A percentile compares a stretch with the other conserved stretches of the same genome.
These are phyloP conservation scores for Platycercus adscitus DNA, from an alignment of 2,113 vertebrate genomes.

Conservation along the genomic window DNA sequence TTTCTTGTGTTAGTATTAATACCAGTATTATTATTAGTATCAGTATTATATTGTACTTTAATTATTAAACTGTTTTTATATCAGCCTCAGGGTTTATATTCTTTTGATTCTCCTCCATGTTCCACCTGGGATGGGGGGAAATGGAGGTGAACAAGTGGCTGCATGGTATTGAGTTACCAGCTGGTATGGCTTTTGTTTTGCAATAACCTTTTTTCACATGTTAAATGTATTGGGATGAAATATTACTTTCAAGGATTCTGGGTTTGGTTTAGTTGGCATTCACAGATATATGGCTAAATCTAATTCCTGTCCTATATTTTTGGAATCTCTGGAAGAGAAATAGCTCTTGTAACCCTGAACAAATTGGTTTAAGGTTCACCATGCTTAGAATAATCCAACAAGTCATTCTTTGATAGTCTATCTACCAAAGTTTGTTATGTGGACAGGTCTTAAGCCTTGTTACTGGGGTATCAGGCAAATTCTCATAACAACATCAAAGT, in stretches of 20 bases:
- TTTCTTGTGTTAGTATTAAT: background rate
- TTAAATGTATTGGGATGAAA: background rate
- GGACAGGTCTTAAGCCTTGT: background rate
- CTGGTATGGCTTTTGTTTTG: background rate
- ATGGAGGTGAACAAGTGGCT: background rate
- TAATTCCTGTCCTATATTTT: background rate
- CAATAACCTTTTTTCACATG: background rate
- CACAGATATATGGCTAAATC: background rate
- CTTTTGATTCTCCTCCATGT: background rate
- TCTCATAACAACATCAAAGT: background rate
- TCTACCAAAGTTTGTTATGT: background rate
- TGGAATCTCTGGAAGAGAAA: background rate
- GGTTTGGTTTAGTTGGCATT: background rate
- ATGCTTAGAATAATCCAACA: background rate
- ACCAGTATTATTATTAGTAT: background rate
- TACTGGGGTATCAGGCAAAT: background rate
- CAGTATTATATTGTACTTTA: background rate
- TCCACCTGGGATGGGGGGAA: background rate
- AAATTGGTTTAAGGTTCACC: background rate
- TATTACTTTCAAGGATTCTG: background rate
- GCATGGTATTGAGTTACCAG: background rate
- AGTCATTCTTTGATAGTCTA: background rate
- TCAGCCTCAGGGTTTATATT: background rate
- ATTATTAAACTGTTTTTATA: background rate
- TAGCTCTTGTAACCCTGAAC: background rate